Percentiles rank a stretch among this genome's conserved stretches.
Evolutionary conservation across 2,113 vertebrate genomes (phyloP).

Genomic region (Ciconia boyciana): DNA sequence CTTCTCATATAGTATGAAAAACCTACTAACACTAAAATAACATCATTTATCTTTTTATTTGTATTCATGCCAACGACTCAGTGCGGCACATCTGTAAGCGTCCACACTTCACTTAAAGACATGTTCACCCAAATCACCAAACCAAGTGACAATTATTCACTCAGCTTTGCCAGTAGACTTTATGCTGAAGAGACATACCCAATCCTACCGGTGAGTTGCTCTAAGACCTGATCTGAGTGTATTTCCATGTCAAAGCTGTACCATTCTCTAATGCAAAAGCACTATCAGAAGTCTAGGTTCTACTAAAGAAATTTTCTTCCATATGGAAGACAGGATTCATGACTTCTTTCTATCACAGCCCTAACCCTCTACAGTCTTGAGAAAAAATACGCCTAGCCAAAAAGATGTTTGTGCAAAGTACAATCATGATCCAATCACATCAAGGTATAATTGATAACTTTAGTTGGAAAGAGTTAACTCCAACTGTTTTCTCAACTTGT

Average conservation of each 20-base stretch:
- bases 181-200: slow-evolving; percentile 10
- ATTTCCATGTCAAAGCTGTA: neutral
- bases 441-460: neutral
- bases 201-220: slow-evolving; percentile 45
- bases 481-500: neutral
- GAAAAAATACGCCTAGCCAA: neutral
- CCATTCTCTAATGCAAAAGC: neutral
- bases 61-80: neutral
- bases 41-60: neutral
- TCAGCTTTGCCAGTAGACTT: slow-evolving; percentile 18
- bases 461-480: neutral
- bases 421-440: neutral
- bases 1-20: neutral
- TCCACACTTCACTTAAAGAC: neutral
- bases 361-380: neutral
- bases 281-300: neutral
- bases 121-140: neutral
- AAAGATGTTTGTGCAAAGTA: neutral
- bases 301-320: neutral
- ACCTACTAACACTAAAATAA: neutral
- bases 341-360: neutral
- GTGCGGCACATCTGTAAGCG: neutral
- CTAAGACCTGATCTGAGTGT: neutral
- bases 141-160: neutral
- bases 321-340: neutral